Percentiles rank a stretch among this genome's conserved stretches.
phyloP scores from a whole-genome alignment of 2,797 vertebrate genomes.

The Coracias cyanogaster region DNA sequence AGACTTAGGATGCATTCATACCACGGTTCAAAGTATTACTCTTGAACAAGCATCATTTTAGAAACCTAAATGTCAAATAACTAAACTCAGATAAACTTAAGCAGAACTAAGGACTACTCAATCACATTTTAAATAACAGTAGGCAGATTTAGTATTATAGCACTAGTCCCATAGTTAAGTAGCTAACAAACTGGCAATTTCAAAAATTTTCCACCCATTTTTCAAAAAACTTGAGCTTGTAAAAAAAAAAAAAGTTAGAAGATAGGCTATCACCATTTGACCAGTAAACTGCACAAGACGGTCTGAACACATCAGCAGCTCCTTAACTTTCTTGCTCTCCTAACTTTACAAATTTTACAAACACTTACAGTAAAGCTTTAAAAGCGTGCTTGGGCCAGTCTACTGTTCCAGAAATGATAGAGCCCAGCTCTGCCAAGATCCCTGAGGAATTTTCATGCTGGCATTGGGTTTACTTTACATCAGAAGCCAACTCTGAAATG shows the following conservation, averaged over 20 bases:
- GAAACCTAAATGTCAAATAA: not conserved
- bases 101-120: not conserved
- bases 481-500: constrained; percentile 43
- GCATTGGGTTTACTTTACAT: not conserved
- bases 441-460: not conserved
- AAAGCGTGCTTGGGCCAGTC: not conserved
- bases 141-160: not conserved
- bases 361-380: not conserved
- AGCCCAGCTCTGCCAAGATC: constrained; percentile 53
- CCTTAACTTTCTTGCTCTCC: not conserved
- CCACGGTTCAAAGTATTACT: not conserved
- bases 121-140: not conserved
- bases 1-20: not conserved
- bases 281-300: not conserved
- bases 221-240: not conserved
- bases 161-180: not conserved
- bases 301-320: not conserved
- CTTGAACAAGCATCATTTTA: not conserved
- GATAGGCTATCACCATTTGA: not conserved
- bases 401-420: not conserved
- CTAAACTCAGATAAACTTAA: not conserved
- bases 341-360: constrained; percentile 6
- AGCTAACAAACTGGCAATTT: not conserved
- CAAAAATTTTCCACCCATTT: not conserved
- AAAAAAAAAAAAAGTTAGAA: not conserved